Conservation (phyloP, 2,113 vertebrate genomes). For the Dunckerocampus dactyliophorus region DNA sequence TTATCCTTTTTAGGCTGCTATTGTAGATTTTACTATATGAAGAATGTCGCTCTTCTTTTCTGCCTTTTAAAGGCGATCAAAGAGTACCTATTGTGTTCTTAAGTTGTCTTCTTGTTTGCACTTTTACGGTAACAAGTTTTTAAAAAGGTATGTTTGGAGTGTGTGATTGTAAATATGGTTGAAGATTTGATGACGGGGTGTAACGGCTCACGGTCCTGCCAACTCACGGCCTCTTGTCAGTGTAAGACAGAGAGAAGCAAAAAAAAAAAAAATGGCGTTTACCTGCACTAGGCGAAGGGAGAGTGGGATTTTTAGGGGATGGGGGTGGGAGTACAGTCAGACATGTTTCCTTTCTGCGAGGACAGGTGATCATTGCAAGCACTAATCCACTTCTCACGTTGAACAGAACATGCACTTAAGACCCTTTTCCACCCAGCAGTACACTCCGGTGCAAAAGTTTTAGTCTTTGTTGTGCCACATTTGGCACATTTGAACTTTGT, state of each 20-base stretch:
- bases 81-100: slow-evolving; percentile 54
- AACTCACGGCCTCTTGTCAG: neutral
- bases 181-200: slow-evolving; percentile 75
- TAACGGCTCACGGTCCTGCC: slow-evolving; percentile 8
- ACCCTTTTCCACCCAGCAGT: slow-evolving; percentile 4
- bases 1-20: slow-evolving; percentile 93
- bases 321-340: slow-evolving; percentile 32
- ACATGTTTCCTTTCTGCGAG: slow-evolving; percentile 11
- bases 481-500: too few species aligned
- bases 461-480: too few species aligned
- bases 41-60: slow-evolving; percentile 84
- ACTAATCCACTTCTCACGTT: slow-evolving; percentile 66
- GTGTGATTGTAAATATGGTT: slow-evolving; percentile 69
- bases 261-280: too few species aligned
- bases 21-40: slow-evolving; percentile 89
- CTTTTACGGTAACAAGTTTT: slow-evolving; percentile 70
- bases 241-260: too few species aligned
- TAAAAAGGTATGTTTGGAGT: slow-evolving; percentile 83
- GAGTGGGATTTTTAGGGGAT: neutral
- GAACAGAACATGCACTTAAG: neutral
- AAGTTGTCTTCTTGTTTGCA: slow-evolving; percentile 71
- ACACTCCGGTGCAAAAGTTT: too few species aligned
- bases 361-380: slow-evolving; percentile 82
- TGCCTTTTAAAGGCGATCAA: slow-evolving; percentile 62
- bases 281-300: too few species aligned